These are phyloP conservation scores for Arenaria interpres DNA, from an alignment of 2,113 vertebrate genomes.

Conservation along the genomic window DNA sequence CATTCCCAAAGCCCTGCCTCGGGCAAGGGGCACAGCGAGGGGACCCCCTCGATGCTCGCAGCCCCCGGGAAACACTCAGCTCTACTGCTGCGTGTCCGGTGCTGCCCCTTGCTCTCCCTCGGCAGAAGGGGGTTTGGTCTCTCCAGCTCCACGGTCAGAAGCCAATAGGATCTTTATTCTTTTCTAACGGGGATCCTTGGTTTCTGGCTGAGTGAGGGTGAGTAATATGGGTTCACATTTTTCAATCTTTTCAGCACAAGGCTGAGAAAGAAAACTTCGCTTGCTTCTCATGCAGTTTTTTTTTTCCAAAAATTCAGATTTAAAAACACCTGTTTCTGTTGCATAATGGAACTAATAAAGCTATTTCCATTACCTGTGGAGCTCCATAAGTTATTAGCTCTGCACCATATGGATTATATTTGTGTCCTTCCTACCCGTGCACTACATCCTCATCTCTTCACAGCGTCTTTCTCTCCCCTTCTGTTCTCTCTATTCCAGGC, in stretches of 20 bases:
- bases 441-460: fast-evolving
- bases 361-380: background rate
- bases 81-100: fast-evolving
- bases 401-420: background rate
- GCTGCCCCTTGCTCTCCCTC: background rate
- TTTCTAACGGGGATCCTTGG: background rate
- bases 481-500: background rate
- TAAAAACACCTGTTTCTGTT: background rate
- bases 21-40: background rate
- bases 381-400: background rate
- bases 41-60: fast-evolving
- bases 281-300: background rate
- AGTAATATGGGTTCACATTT: background rate
- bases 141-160: background rate
- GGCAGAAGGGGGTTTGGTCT: background rate
- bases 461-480: background rate
- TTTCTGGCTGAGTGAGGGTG: background rate
- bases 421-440: background rate
- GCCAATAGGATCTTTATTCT: background rate
- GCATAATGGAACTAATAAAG: background rate
- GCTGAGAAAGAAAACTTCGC: background rate
- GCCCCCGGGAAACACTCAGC: fast-evolving
- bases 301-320: background rate
- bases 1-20: background rate
- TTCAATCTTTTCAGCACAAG: background rate